phyloP scores from a whole-genome alignment of 2,888 invertebrate species.

The Oxystoma pomonae region DNA sequence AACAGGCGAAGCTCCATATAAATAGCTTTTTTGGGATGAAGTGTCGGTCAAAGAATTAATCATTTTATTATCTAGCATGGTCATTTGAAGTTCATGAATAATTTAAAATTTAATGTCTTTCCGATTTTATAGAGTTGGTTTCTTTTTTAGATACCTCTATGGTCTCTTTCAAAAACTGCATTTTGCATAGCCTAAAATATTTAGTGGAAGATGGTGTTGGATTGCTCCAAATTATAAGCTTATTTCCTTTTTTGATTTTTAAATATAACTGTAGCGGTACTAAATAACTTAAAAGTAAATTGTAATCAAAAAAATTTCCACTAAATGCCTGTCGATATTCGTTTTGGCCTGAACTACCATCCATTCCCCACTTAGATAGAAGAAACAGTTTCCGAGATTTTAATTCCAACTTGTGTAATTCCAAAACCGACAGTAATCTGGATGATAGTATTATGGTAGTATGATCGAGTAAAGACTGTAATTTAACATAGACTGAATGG shows the following conservation, averaged over 20 bases:
- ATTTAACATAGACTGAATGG: background rate
- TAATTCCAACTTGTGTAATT: background rate
- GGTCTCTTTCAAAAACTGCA: conserved; percentile 4
- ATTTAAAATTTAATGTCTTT: background rate
- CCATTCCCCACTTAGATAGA: background rate
- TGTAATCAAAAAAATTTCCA: background rate
- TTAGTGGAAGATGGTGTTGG: background rate
- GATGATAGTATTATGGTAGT: no score
- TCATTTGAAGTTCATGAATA: conserved; percentile 6
- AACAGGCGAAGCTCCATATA: conserved; percentile 3
- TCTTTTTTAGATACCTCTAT: conserved; percentile 2
- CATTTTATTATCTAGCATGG: conserved; percentile 12
- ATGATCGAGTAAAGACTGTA: conserved; percentile 2
- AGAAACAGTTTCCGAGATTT: background rate
- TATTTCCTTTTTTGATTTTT: background rate
- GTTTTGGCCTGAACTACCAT: conserved; percentile 4
- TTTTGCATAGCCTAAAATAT: background rate
- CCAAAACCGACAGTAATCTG: background rate
- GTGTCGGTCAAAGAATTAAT: conserved; percentile 7
- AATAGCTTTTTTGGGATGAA: conserved; percentile 6
- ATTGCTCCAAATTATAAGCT: no score
- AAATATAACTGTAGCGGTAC: conserved; percentile 2
- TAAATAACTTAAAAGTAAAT: conserved; percentile 4
- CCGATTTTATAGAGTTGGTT: background rate
- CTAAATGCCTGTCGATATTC: conserved; percentile 4